Evolutionary conservation across 2,113 vertebrate species (phyloP), one percentile per base, ranked within the genome.

Genomic region (Cheilinus undulatus): DNA sequence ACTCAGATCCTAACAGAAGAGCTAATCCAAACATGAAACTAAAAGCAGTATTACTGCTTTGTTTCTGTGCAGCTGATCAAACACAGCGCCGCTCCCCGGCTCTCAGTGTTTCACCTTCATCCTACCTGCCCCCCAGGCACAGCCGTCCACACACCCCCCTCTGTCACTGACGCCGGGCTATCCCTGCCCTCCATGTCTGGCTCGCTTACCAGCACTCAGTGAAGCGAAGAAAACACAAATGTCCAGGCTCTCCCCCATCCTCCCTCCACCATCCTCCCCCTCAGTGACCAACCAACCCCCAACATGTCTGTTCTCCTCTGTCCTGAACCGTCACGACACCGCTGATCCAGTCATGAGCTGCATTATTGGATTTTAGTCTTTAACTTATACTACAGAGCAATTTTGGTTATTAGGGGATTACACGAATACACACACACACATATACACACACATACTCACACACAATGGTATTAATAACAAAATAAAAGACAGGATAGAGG

Each of bases 221-320:
- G 73, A 88, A 76, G 80, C 80, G 14, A 30, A 82, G 26, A 73
- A 78, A 78, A 66, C 56, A 78, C 86, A 87, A 71, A 75, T 90
- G 84, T 84, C 76, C 73, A 61, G 10, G 56, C 36, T 17, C 17
- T 36, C 22, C 42, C n/a, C 14, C 17, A 15, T 17, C n/a, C 40
- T n/a, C n/a, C 17, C 15, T 32, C 40, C 42, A 7, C 19, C 42
- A 17, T 11, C 36, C 14, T 13, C 36, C 42, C 42, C 19, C 42
- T n/a, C 30, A 58, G 52, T 3, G n/a, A 51, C 23, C 57, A 69
- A 43, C 42, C 51, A 34, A 46, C 67, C 57, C 60, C 43, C 43
- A 50, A 42, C 7, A 22, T 52, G 61, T 59, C 65, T 53, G 46
- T 27, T 51, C 36, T 1, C 5, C 20, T 57, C 59, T 52, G 34